Percentiles rank a stretch among this genome's conserved stretches.
phyloP scores from a whole-genome alignment of 2,888 invertebrate species.

The Aphodius sticticus region DNA sequence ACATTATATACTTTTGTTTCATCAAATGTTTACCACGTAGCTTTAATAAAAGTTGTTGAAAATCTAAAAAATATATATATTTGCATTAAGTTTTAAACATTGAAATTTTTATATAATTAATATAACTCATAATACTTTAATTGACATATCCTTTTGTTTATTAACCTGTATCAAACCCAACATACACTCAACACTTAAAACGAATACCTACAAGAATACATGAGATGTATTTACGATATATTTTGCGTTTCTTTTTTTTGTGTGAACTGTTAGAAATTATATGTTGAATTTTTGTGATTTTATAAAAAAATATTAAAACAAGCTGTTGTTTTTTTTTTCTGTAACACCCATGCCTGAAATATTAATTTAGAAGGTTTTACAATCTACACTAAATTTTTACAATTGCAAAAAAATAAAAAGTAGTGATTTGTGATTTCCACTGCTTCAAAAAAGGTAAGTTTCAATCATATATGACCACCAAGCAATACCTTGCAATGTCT shows the following conservation, averaged over 20 bases:
- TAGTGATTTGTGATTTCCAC: too few relatives aligned
- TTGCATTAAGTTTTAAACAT: background rate
- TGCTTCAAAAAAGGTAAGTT: too few relatives aligned
- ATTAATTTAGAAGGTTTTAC: background rate
- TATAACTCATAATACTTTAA: slow-evolving; percentile 15
- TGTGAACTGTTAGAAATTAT: slow-evolving; percentile 59
- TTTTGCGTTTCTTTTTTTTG: slow-evolving; percentile 42
- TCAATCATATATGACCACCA: too few relatives aligned
- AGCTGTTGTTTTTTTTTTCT: slow-evolving; percentile 30
- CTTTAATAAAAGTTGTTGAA: slow-evolving; percentile 15
- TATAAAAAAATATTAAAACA: slow-evolving; percentile 53
- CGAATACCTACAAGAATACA: background rate
- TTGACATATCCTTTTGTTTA: background rate
- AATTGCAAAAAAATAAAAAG: too few relatives aligned
- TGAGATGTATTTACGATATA: slow-evolving; percentile 20
- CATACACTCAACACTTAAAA: background rate
- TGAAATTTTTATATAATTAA: slow-evolving; percentile 4
- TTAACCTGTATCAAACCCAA: background rate
- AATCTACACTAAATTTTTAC: background rate
- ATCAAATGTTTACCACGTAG: slow-evolving; percentile 6
- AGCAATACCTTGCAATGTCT: too few relatives aligned
- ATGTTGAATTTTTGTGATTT: slow-evolving; percentile 61
- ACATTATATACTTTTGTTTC: background rate
- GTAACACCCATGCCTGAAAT: background rate
- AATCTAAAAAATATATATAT: slow-evolving; percentile 13